phyloP scores from a whole-genome alignment of 2,113 vertebrate species.

The Corvus cornix region DNA sequence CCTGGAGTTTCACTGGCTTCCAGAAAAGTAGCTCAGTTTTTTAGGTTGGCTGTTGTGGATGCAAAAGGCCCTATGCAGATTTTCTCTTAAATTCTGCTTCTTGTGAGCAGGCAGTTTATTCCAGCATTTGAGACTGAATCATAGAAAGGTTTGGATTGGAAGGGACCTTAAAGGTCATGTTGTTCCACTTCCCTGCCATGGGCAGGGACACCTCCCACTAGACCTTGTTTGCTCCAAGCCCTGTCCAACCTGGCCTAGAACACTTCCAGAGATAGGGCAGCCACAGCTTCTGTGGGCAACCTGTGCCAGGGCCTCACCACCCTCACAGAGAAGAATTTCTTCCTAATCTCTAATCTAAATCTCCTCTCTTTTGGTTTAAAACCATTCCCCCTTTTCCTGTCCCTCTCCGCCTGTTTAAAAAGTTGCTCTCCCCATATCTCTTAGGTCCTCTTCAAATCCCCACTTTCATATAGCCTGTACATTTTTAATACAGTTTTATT shows the following conservation, averaged over 20 bases:
- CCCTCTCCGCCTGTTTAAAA: not conserved
- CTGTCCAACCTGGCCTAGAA: not conserved
- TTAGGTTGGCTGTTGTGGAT: not conserved
- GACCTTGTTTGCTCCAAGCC: not conserved
- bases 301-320: not conserved
- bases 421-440: not conserved
- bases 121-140: not conserved
- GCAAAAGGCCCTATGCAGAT: not conserved
- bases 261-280: not conserved
- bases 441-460: not conserved
- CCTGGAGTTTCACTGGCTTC: not conserved
- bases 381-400: not conserved
- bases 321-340: not conserved
- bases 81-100: not conserved
- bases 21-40: not conserved
- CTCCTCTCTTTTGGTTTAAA: not conserved
- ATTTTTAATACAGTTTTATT: not conserved
- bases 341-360: not conserved
- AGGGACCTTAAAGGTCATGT: not conserved
- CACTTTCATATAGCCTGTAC: fast-evolving
- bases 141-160: not conserved
- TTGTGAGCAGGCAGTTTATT: not conserved
- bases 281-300: not conserved
- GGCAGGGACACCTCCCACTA: not conserved
- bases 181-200: not conserved